A percentile compares a stretch with the other conserved stretches of the same genome.
phyloP scores from a whole-genome alignment of 2,113 vertebrate species.

The Paratilapia polleni region DNA sequence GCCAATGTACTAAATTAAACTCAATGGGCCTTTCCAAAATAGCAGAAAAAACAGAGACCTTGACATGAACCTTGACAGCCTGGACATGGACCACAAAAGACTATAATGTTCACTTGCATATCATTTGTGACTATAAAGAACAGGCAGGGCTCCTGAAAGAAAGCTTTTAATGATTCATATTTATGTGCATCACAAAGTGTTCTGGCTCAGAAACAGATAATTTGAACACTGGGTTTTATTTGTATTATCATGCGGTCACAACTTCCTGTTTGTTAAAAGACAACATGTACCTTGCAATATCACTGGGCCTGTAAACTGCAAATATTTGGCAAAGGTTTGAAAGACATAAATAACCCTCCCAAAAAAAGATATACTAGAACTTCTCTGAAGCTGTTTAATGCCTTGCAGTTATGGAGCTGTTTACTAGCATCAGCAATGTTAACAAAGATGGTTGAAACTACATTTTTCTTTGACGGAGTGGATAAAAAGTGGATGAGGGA shows the following conservation, averaged over 20 bases:
- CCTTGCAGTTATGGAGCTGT: constrained; percentile 47
- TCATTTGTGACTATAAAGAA: constrained; percentile 21
- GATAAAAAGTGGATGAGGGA: constrained; percentile 35
- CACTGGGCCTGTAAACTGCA: constrained; percentile 35
- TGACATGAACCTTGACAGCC: constrained; percentile 55
- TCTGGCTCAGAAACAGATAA: constrained; percentile 26
- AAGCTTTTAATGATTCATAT: constrained; percentile 17
- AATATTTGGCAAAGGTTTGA: constrained; percentile 47
- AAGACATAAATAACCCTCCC: constrained; percentile 21
- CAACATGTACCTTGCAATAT: constrained; percentile 34
- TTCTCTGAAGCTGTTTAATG: constrained; percentile 49
- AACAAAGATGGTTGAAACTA: constrained; percentile 59
- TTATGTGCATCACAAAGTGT: constrained; percentile 38
- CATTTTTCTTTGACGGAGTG: constrained; percentile 47
- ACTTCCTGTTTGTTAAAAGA: constrained; percentile 52
- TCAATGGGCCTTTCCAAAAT: constrained; percentile 41
- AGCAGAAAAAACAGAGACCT: constrained; percentile 42
- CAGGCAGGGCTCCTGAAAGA: constrained; percentile 2
- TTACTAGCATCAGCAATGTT: constrained; percentile 46
- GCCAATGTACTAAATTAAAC: constrained; percentile 44
- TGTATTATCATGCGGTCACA: not conserved
- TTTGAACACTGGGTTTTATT: constrained; percentile 1
- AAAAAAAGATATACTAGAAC: constrained; percentile 14
- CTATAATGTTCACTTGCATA: constrained; percentile 28
- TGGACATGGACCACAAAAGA: constrained; percentile 44